Conservation (phyloP, 2,113 vertebrate genomes). For the Chaenocephalus aceratus region DNA sequence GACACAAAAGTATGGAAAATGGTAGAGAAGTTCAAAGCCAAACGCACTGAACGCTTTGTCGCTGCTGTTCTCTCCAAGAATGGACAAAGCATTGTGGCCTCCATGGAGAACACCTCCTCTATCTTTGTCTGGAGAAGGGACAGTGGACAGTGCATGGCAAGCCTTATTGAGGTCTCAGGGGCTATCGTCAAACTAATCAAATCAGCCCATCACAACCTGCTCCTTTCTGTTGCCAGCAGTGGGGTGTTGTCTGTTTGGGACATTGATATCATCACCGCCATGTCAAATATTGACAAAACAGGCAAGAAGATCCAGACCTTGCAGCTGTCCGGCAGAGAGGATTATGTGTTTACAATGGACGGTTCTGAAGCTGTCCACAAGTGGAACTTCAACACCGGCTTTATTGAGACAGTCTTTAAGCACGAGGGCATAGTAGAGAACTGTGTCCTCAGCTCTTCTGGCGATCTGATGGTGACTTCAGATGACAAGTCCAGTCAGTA, state of each 20-base stretch:
- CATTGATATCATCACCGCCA: slow-evolving; percentile 98
- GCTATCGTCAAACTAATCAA: slow-evolving; percentile 97
- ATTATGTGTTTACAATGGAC: slow-evolving; percentile 95
- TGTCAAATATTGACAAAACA: slow-evolving; percentile 99
- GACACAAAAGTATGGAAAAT: slow-evolving; percentile 96
- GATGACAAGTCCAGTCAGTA: slow-evolving; percentile 98
- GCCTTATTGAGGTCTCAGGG: slow-evolving; percentile 97
- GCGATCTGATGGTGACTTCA: slow-evolving; percentile 96
- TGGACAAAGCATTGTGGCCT: slow-evolving; percentile 96
- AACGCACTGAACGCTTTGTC: slow-evolving; percentile 93
- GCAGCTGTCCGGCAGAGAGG: slow-evolving; percentile 92
- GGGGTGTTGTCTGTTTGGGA: slow-evolving; percentile 98
- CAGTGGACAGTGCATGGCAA: slow-evolving; percentile 98
- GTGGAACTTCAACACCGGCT: slow-evolving; percentile 98
- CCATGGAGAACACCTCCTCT: slow-evolving; percentile 98
- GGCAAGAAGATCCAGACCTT: slow-evolving; percentile 94
- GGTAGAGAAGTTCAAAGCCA: slow-evolving; percentile 97
- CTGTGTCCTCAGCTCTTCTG: slow-evolving; percentile 94
- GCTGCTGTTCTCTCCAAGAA: slow-evolving; percentile 96
- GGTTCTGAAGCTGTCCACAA: slow-evolving; percentile 96
- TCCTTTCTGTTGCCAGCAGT: slow-evolving; percentile 95
- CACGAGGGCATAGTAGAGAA: slow-evolving; percentile 97
- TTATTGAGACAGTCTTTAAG: slow-evolving; percentile 96
- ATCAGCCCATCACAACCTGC: slow-evolving; percentile 95
- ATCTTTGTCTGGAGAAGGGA: slow-evolving; percentile 99